Conservation (phyloP, 2,113 vertebrate genomes). For the Chamaea fasciata region DNA sequence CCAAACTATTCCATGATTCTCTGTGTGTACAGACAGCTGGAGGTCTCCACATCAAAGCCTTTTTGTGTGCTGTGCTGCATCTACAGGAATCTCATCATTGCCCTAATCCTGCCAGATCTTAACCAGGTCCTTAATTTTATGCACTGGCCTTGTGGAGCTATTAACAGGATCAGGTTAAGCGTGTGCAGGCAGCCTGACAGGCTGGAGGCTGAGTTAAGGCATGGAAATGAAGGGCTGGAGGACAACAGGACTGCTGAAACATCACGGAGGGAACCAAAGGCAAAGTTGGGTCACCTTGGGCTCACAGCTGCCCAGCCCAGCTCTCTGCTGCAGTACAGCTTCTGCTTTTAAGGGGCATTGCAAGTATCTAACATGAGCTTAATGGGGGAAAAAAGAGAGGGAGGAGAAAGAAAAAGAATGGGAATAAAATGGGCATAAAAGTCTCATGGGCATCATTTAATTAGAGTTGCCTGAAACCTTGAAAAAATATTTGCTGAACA, state of each 20-base stretch:
- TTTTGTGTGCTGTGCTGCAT: not conserved
- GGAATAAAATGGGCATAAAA: not conserved
- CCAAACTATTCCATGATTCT: not conserved
- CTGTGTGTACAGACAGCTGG: not conserved
- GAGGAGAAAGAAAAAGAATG: not conserved
- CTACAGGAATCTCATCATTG: fast-evolving
- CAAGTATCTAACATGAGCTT: not conserved
- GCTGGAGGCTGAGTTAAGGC: not conserved
- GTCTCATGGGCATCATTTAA: conserved; percentile 24
- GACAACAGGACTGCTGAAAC: not conserved
- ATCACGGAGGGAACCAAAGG: not conserved
- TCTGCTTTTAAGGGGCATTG: not conserved
- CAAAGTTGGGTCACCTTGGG: not conserved
- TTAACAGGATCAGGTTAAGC: not conserved
- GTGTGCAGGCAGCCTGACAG: not conserved
- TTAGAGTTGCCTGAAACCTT: conserved; percentile 40
- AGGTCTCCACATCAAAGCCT: not conserved
- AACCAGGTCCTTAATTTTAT: not conserved
- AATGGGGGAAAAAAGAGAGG: not conserved
- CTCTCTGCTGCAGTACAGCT: not conserved
- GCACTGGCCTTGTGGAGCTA: not conserved
- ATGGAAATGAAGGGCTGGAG: not conserved
- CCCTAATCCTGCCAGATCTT: not conserved
- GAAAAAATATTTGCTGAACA: conserved; percentile 58
- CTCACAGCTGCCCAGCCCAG: not conserved